Evolutionary conservation across 2,113 vertebrate genomes (phyloP), one percentile per base, ranked within the genome.

Genomic region (Microcebus griseorufus): DNA sequence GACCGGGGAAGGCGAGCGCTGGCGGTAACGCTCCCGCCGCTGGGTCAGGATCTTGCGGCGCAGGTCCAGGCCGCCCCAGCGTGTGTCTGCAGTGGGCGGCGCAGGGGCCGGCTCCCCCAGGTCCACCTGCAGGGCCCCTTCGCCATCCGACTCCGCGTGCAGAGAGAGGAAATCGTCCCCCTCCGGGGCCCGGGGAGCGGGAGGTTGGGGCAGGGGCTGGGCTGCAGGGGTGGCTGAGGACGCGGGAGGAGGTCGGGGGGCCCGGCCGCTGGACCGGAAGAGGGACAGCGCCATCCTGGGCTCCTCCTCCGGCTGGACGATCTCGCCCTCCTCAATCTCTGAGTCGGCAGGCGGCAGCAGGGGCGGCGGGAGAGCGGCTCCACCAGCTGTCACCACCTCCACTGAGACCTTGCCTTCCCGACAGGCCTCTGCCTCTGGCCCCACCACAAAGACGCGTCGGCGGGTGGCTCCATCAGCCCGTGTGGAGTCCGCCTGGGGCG

Each of bases 321-420:
- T 99, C 98, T 99, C 99, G 0, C 99, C 99, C 87, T 99, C 99
- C 97, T 99, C 99, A 3, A 99, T 99, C 97, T 99, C 99, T 0
- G 99, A 99, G 89, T 99, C 98, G 0, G 42, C 94, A 0, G 65
- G 98, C 22, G 82, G 94, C 45, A 88, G 93, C 86, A 94, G 67
- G 0, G 97, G 72, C 0, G 95, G 92, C 0, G 97, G 98, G 65
- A 98, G 87, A 22, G 96, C 95, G 5, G 95, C 32, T 1, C 93
- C 91, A 0, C 98, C 97, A 0, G 98, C 95, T 0, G 98, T 98
- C 34, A 99, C 98, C 27, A 98, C 98, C 53, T 99, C 98, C 88
- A 98, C 29, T 0, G 98, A 98, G 6, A 99, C 97, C 8, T 98
- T 98, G 25, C 98, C 98, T 60, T 98, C 98, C 25, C 98, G 78